Conservation (phyloP, 2,888 invertebrate species). For the Oxyscelio sp. region DNA sequence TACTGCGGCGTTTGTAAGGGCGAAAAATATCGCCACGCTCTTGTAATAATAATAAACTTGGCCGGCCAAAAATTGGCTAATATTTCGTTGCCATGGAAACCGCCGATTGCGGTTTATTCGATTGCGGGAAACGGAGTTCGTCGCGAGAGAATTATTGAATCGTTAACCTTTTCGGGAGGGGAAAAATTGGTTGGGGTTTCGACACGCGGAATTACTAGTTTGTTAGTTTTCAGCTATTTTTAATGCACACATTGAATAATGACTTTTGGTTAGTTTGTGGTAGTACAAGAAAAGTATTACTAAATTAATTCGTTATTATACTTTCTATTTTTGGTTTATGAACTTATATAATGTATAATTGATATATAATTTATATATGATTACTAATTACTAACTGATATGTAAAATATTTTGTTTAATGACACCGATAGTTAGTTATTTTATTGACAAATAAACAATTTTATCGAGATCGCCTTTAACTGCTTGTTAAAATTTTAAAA, state of each 20-base stretch:
- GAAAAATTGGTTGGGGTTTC: constrained; percentile 16
- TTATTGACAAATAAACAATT: too few relatives aligned
- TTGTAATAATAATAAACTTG: constrained; percentile 63
- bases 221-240: constrained; percentile 3
- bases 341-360: too few relatives aligned
- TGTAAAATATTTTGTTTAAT: too few relatives aligned
- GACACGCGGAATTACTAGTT: background rate
- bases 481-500: too few relatives aligned
- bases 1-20: constrained; percentile 47
- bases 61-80: constrained; percentile 61
- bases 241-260: background rate
- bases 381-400: too few relatives aligned
- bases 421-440: too few relatives aligned
- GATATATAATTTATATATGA: too few relatives aligned
- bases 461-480: too few relatives aligned
- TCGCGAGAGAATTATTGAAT: constrained; percentile 56
- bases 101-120: constrained; percentile 56
- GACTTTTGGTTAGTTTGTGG: background rate
- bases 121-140: constrained; percentile 43
- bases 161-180: constrained; percentile 21
- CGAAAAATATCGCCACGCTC: constrained; percentile 47
- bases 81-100: constrained; percentile 59
- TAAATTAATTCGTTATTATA: background rate
- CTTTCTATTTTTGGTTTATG: too few relatives aligned
- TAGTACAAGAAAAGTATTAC: background rate